Percentiles rank a stretch among this genome's conserved stretches.
These are phyloP conservation scores for Diorhabda elongata DNA, from an alignment of 1,140 invertebrate genomes.

Conservation along the genomic window DNA sequence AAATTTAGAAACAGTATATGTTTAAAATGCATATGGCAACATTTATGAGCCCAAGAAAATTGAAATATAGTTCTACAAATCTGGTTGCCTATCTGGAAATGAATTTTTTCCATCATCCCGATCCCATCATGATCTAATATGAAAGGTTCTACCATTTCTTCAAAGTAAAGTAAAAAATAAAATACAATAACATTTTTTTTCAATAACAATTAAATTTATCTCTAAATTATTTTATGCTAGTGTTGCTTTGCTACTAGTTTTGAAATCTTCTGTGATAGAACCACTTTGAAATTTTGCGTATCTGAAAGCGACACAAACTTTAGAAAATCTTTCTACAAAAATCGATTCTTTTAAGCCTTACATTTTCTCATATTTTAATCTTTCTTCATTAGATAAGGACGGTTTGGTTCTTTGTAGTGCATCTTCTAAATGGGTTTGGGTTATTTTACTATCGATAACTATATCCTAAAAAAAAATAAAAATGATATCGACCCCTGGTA, in stretches of 20 bases:
- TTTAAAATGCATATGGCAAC: too few relatives aligned
- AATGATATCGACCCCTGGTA: too few relatives aligned
- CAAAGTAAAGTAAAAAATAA: not conserved
- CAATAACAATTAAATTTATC: not conserved
- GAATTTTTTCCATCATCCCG: too few relatives aligned
- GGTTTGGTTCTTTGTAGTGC: slow-evolving; percentile 61
- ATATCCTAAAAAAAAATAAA: slow-evolving; percentile 30
- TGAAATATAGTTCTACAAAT: too few relatives aligned
- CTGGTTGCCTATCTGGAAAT: too few relatives aligned
- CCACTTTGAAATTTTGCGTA: slow-evolving; percentile 32
- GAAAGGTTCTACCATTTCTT: too few relatives aligned
- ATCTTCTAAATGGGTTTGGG: slow-evolving; percentile 53
- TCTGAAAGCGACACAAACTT: slow-evolving; percentile 28
- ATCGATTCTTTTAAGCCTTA: slow-evolving; percentile 42
- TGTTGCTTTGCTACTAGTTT: slow-evolving; percentile 25
- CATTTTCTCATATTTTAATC: slow-evolving; percentile 61
- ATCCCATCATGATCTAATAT: too few relatives aligned
- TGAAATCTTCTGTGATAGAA: slow-evolving; percentile 15
- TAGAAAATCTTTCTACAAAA: slow-evolving; percentile 10
- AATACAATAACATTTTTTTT: not conserved
- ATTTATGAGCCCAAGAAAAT: too few relatives aligned
- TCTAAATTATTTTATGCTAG: slow-evolving; percentile 21
- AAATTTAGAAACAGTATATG: too few relatives aligned
- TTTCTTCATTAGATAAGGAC: slow-evolving; percentile 59
- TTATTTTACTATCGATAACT: slow-evolving; percentile 36